Conservation (phyloP, 2,113 vertebrate species). For the Sturnira hondurensis region DNA sequence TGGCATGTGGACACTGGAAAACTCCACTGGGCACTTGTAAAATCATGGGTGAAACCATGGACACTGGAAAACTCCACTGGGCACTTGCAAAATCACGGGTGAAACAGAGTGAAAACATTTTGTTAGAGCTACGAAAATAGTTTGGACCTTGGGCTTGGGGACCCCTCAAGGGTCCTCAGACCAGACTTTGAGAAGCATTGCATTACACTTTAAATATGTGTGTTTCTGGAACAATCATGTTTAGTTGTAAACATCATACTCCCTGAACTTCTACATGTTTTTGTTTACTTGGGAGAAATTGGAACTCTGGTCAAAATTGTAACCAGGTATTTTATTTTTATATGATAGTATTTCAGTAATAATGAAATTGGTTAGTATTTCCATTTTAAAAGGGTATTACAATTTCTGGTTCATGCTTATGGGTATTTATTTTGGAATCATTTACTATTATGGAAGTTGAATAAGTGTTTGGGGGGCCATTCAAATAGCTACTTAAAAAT, state of each 20-base stretch:
- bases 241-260: background rate
- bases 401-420: background rate
- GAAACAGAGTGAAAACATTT: background rate
- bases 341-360: background rate
- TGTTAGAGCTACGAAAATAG: background rate
- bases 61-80: background rate
- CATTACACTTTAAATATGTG: background rate
- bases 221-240: background rate
- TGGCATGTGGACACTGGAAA: background rate
- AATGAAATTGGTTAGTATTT: background rate
- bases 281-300: background rate
- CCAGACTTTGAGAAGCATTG: background rate
- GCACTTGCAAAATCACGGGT: background rate
- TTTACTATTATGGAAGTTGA: background rate
- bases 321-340: background rate
- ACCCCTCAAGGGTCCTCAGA: background rate
- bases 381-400: background rate
- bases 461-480: background rate
- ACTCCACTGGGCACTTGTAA: background rate
- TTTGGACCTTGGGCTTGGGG: background rate
- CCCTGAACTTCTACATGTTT: background rate
- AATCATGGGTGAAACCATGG: background rate
- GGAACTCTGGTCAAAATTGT: background rate
- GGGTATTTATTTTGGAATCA: background rate
- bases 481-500: background rate